Percentiles rank a stretch among this genome's conserved stretches.
These are phyloP conservation scores for Loripinus fragilis DNA, from an alignment of 2,888 invertebrate species.

Conservation along the genomic window DNA sequence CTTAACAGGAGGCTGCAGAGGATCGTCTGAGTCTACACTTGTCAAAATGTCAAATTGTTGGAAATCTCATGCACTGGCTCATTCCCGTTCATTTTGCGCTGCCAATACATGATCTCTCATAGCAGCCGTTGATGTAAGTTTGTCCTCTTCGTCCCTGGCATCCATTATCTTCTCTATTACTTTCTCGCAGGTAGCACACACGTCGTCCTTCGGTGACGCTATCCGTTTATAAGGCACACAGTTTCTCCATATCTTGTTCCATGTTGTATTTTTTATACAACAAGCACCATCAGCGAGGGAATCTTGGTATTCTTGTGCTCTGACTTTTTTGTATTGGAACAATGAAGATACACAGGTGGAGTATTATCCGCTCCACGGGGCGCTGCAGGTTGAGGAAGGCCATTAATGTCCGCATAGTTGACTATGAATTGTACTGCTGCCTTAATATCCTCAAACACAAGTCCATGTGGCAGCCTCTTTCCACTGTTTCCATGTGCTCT, in stretches of 20 bases:
- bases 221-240: conserved; percentile 38
- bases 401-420: not conserved
- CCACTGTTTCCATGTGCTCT: no score
- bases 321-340: conserved; percentile 10
- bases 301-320: not conserved
- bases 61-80: no score
- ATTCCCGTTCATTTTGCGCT: conserved; percentile 22
- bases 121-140: conserved; percentile 2
- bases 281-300: not conserved
- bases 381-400: conserved; percentile 8
- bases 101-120: conserved; percentile 16
- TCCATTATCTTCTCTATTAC: conserved; percentile 11
- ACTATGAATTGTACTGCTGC: not conserved
- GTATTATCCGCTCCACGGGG: not conserved
- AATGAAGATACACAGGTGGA: not conserved
- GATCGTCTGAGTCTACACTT: no score
- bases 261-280: conserved; percentile 10
- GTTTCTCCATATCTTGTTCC: conserved; percentile 28
- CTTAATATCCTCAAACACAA: conserved; percentile 6
- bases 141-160: conserved; percentile 35
- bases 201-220: conserved; percentile 31
- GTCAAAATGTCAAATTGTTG: no score
- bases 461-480: conserved; percentile 5
- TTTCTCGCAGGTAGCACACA: conserved; percentile 35
- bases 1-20: no score